phyloP scores from a whole-genome alignment of 2,113 vertebrate species.

The Cygnus buccinator region DNA sequence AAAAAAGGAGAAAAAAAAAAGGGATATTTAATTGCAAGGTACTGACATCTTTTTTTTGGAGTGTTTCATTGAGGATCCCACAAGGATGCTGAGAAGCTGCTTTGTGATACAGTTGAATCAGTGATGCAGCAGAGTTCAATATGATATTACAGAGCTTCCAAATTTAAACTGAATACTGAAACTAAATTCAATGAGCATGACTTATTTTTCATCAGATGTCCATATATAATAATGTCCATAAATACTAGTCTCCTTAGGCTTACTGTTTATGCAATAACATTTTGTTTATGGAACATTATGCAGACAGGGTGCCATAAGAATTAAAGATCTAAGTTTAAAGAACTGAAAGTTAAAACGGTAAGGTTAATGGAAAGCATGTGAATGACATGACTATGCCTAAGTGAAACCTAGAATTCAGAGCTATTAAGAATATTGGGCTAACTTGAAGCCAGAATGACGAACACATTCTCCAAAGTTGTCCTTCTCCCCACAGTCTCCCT shows the following conservation, averaged over 20 bases:
- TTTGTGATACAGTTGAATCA: neutral
- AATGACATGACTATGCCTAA: neutral
- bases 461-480: neutral
- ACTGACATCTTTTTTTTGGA: neutral
- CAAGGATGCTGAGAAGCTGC: neutral
- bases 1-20: neutral
- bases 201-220: neutral
- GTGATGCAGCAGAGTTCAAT: rapidly evolving
- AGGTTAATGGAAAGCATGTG: neutral
- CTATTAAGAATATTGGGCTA: neutral
- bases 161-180: neutral
- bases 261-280: neutral
- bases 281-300: neutral
- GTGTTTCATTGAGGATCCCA: neutral
- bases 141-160: neutral
- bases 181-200: neutral
- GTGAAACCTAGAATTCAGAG: neutral
- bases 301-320: neutral
- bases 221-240: neutral
- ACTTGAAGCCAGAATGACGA: neutral
- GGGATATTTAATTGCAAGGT: neutral
- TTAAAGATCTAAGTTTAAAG: neutral
- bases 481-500: neutral
- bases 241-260: neutral
- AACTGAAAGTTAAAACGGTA: neutral